Evolutionary conservation across 1,140 invertebrate genomes (phyloP).

Genomic region (Zaprionus camerounensis): DNA sequence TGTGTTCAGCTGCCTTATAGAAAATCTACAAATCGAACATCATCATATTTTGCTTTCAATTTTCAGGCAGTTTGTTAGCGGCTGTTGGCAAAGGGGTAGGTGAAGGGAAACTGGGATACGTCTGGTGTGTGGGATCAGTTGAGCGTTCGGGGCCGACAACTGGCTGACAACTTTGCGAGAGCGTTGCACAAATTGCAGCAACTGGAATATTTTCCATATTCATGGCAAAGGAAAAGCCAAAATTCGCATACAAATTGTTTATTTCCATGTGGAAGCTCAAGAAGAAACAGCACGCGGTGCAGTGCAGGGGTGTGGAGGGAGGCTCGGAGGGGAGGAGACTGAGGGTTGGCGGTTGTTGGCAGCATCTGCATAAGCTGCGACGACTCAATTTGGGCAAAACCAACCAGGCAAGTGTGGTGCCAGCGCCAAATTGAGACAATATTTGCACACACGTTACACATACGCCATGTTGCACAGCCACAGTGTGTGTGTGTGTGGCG

Average conservation of each 20-base stretch:
- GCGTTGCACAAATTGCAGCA: slow-evolving; percentile 32
- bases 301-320: background rate
- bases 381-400: slow-evolving; percentile 55
- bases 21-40: slow-evolving; percentile 74
- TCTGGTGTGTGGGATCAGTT: background rate
- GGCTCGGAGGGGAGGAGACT: background rate
- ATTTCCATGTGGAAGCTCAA: slow-evolving; percentile 65
- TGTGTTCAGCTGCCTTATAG: slow-evolving; percentile 34
- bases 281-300: background rate
- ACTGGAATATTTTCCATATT: slow-evolving; percentile 32
- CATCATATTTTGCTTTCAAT: slow-evolving; percentile 74
- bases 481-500: slow-evolving; percentile 16
- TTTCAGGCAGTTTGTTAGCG: slow-evolving; percentile 61
- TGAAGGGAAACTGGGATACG: background rate
- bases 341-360: background rate
- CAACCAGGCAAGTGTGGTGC: slow-evolving; percentile 55
- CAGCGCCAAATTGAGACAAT: slow-evolving; percentile 78
- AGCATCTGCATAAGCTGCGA: slow-evolving; percentile 66
- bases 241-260: slow-evolving; percentile 82
- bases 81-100: slow-evolving; percentile 18
- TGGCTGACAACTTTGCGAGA: slow-evolving; percentile 29
- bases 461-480: slow-evolving; percentile 63
- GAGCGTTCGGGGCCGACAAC: slow-evolving; percentile 28
- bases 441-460: slow-evolving; percentile 78
- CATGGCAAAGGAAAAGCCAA: slow-evolving; percentile 56